Evolutionary conservation across 1,140 invertebrate genomes (phyloP).

Genomic region (Bathynomus jamesi): DNA sequence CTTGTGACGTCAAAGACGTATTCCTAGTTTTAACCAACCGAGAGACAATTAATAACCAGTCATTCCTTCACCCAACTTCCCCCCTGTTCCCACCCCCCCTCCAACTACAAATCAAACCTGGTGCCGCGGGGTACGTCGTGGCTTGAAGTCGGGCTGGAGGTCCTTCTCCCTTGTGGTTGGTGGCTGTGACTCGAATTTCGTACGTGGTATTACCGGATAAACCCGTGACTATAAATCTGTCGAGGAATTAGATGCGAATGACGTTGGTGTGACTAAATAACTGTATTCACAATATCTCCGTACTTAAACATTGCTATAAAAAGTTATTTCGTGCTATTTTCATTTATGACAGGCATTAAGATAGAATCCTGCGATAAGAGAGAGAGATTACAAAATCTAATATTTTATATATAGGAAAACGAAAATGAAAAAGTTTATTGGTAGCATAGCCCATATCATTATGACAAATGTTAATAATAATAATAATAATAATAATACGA

Average conservation of each 20-base stretch:
- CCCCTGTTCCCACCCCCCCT: too few relatives aligned
- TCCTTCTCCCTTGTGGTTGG: conserved; percentile 26
- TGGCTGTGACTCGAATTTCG: conserved; percentile 22
- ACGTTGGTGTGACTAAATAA: neutral
- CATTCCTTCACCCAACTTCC: too few relatives aligned
- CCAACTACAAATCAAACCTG: conserved; percentile 24
- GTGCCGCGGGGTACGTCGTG: conserved; percentile 26
- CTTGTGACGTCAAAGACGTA: too few relatives aligned
- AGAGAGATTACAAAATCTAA: too few relatives aligned
- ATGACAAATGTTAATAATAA: too few relatives aligned
- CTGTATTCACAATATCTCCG: neutral
- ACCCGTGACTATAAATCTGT: conserved; percentile 26
- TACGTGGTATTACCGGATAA: conserved; percentile 27
- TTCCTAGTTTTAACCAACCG: too few relatives aligned
- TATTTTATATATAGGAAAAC: too few relatives aligned
- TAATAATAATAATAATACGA: too few relatives aligned
- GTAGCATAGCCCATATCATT: too few relatives aligned
- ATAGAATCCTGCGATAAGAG: neutral
- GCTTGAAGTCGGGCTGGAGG: conserved; percentile 12
- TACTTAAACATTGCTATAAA: neutral
- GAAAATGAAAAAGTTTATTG: too few relatives aligned
- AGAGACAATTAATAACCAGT: too few relatives aligned
- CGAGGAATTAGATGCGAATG: neutral
- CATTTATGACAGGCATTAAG: neutral
- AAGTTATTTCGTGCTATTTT: too few relatives aligned